phyloP scores from a whole-genome alignment of 2,888 invertebrate species.

The Oscheius sp. region DNA sequence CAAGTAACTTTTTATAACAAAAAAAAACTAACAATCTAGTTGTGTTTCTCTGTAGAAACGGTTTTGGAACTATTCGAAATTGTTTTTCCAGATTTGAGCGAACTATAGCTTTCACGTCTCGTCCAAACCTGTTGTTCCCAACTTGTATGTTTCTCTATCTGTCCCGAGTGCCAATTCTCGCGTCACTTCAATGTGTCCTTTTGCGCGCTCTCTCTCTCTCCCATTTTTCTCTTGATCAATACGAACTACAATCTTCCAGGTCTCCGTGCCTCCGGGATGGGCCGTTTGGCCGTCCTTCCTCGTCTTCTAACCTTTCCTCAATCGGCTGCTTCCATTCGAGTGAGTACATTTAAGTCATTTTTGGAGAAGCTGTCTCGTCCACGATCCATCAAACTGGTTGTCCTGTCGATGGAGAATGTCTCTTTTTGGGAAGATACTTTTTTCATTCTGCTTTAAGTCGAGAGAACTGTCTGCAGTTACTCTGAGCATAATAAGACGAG shows the following conservation, averaged over 20 bases:
- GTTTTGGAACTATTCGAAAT: too few relatives aligned
- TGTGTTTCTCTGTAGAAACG: too few relatives aligned
- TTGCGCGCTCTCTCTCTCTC: neutral
- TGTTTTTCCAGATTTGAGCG: too few relatives aligned
- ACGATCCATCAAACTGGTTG: too few relatives aligned
- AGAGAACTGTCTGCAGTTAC: neutral
- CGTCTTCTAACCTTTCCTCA: slow-evolving; percentile 7
- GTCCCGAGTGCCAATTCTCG: neutral
- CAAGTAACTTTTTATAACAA: too few relatives aligned
- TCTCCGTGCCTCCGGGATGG: slow-evolving; percentile 17
- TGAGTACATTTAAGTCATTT: too few relatives aligned
- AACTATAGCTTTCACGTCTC: too few relatives aligned
- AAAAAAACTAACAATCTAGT: too few relatives aligned
- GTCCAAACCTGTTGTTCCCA: neutral
- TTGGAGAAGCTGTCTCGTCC: too few relatives aligned
- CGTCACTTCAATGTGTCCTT: neutral
- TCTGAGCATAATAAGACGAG: too few relatives aligned
- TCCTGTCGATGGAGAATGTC: neutral
- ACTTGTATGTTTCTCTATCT: slow-evolving; percentile 2
- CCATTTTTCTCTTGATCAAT: neutral
- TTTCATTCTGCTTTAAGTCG: neutral
- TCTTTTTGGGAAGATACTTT: neutral
- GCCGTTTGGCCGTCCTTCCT: slow-evolving; percentile 26
- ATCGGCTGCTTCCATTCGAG: too few relatives aligned
- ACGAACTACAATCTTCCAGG: neutral